A percentile compares a stretch with the other conserved stretches of the same genome.
phyloP scores from a whole-genome alignment of 2,113 vertebrate species.

The Acanthisitta chloris region DNA sequence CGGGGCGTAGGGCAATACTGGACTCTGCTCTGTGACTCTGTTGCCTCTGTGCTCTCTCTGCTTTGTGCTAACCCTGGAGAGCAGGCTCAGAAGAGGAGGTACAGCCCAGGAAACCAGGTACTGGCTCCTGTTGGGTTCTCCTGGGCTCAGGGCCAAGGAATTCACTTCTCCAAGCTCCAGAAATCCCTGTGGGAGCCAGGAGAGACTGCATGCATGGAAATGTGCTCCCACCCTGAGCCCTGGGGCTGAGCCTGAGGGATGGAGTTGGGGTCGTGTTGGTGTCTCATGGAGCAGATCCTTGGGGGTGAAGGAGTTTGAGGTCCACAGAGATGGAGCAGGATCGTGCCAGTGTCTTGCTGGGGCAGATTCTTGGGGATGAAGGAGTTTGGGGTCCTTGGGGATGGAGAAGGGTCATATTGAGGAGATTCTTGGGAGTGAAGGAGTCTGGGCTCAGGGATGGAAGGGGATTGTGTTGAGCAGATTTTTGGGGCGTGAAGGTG shows the following conservation, averaged over 20 bases:
- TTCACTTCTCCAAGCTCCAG: neutral
- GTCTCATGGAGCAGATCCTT: too few relatives aligned
- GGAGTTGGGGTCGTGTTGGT: neutral
- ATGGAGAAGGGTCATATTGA: neutral
- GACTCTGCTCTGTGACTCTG: conserved; percentile 35
- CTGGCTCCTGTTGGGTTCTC: neutral
- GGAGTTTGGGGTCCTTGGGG: neutral
- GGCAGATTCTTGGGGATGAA: neutral
- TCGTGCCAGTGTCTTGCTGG: rapidly evolving
- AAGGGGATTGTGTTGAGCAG: neutral
- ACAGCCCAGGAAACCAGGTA: conserved; percentile 95
- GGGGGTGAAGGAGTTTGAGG: neutral
- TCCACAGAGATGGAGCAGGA: neutral
- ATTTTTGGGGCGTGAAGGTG: neutral
- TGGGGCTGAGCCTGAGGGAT: neutral
- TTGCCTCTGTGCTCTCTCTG: conserved; percentile 73
- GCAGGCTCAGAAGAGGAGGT: conserved; percentile 96
- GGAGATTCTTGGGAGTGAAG: neutral
- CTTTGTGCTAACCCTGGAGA: conserved; percentile 72
- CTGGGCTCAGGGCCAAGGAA: rapidly evolving
- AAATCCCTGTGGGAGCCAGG: too few relatives aligned
- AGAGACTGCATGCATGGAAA: neutral
- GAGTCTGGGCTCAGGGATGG: neutral
- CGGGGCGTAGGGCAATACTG: neutral
- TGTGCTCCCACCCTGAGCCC: rapidly evolving